Percentiles rank a stretch among this genome's conserved stretches.
phyloP scores from a whole-genome alignment of 1,140 invertebrate genomes.

The Acromyrmex heyeri region DNA sequence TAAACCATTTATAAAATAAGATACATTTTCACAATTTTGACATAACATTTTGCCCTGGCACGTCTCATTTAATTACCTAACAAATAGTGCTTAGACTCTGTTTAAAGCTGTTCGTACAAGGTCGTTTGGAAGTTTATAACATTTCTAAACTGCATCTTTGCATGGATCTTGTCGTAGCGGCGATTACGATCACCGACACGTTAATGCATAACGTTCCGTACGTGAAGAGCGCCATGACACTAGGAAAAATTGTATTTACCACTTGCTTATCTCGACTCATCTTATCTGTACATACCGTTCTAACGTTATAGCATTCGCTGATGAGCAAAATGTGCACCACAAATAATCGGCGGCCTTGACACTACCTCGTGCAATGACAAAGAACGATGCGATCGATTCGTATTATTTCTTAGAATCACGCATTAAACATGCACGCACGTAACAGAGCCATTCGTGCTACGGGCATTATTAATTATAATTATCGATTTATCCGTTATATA shows the following conservation, averaged over 20 bases:
- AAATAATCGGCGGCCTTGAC: slow-evolving; percentile 46
- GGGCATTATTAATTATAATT: slow-evolving; percentile 17
- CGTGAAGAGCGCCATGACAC: slow-evolving; percentile 19
- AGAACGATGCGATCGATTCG: slow-evolving; percentile 47
- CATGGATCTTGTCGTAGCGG: slow-evolving; percentile 59
- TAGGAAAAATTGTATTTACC: slow-evolving; percentile 47
- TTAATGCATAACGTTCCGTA: slow-evolving; percentile 37
- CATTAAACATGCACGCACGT: slow-evolving; percentile 22
- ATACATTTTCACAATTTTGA: too few relatives aligned
- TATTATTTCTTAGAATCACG: slow-evolving; percentile 31
- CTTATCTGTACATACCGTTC: not conserved
- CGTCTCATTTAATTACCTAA: too few relatives aligned
- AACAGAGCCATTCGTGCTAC: not conserved
- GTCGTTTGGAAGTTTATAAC: slow-evolving; percentile 9
- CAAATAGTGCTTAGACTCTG: not conserved
- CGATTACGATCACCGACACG: slow-evolving; percentile 58
- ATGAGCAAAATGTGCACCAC: slow-evolving; percentile 6
- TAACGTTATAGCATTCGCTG: slow-evolving; percentile 11
- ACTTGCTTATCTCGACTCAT: slow-evolving; percentile 45
- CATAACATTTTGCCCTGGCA: too few relatives aligned
- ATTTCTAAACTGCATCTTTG: slow-evolving; percentile 55
- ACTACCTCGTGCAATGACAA: slow-evolving; percentile 16
- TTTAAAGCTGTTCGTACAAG: not conserved
- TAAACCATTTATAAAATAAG: too few relatives aligned
- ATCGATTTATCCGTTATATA: not conserved